phyloP scores from a whole-genome alignment of 2,797 vertebrate species.

The Takifugu rubripes region DNA sequence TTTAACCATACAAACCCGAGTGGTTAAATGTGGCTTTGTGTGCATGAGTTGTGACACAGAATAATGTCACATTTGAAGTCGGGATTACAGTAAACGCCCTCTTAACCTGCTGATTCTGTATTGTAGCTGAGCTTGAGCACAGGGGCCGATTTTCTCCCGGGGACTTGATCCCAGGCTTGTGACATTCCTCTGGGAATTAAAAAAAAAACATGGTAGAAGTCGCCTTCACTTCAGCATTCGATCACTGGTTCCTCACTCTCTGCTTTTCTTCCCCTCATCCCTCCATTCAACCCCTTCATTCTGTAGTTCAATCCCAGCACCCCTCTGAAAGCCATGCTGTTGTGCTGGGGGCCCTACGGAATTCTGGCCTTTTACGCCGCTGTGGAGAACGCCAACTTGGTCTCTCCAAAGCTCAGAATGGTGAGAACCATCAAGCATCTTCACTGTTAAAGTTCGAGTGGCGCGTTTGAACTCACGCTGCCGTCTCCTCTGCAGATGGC shows the following conservation, averaged over 20 bases:
- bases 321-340: slow-evolving; percentile 83
- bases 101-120: slow-evolving; percentile 13
- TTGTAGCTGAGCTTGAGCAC: slow-evolving; percentile 15
- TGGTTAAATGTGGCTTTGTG: slow-evolving; percentile 3
- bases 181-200: slow-evolving; percentile 33
- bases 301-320: slow-evolving; percentile 86
- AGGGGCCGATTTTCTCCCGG: slow-evolving; percentile 16
- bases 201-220: slow-evolving; percentile 39
- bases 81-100: slow-evolving; percentile 23
- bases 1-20: neutral
- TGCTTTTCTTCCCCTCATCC: slow-evolving; percentile 19
- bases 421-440: slow-evolving; percentile 60
- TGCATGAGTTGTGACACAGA: slow-evolving; percentile 5
- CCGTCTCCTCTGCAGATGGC: slow-evolving; percentile 79
- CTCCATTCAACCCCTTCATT: slow-evolving; percentile 21
- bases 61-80: slow-evolving; percentile 22
- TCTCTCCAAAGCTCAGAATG: slow-evolving; percentile 92
- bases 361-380: slow-evolving; percentile 85
- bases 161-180: slow-evolving; percentile 58
- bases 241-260: slow-evolving; percentile 20
- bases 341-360: slow-evolving; percentile 93
- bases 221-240: slow-evolving; percentile 7
- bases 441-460: neutral
- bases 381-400: slow-evolving; percentile 80
- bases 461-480: neutral